Conservation (phyloP, 2,888 invertebrate genomes). For the Eupithecia abbreviata region DNA sequence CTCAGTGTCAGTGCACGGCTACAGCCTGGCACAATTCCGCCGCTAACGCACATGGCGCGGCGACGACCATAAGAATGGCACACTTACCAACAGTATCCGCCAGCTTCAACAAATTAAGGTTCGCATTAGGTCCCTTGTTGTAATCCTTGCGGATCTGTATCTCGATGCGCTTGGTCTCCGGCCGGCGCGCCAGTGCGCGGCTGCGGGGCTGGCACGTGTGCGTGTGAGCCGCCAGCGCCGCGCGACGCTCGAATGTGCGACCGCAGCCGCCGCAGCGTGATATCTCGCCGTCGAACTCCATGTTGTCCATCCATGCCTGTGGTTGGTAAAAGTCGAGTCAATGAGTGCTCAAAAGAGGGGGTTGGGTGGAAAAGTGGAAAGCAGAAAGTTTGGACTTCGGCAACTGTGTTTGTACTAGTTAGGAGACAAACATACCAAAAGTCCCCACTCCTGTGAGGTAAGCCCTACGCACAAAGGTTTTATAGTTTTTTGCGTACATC, state of each 20-base stretch:
- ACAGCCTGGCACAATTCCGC: background rate
- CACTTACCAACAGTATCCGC: constrained; percentile 49
- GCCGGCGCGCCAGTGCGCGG: constrained; percentile 55
- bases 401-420: too few relatives aligned
- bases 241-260: constrained; percentile 88
- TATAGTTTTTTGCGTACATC: too few relatives aligned
- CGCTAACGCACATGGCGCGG: background rate
- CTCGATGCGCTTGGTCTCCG: constrained; percentile 68
- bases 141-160: constrained; percentile 79
- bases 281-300: constrained; percentile 85
- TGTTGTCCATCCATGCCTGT: constrained; percentile 84
- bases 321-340: background rate
- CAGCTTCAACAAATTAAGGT: constrained; percentile 45
- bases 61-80: background rate
- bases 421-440: too few relatives aligned
- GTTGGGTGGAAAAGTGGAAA: too few relatives aligned
- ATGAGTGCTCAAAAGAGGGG: too few relatives aligned
- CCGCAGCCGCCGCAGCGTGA: constrained; percentile 88
- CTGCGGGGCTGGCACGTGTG: constrained; percentile 85
- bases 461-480: too few relatives aligned
- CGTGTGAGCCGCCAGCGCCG: constrained; percentile 88
- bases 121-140: constrained; percentile 61
- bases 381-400: too few relatives aligned
- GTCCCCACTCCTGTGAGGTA: too few relatives aligned
- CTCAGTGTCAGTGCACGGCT: background rate